Base-by-base conservation (phyloP, 2,797 vertebrate species). In the Alca torda region DNA sequence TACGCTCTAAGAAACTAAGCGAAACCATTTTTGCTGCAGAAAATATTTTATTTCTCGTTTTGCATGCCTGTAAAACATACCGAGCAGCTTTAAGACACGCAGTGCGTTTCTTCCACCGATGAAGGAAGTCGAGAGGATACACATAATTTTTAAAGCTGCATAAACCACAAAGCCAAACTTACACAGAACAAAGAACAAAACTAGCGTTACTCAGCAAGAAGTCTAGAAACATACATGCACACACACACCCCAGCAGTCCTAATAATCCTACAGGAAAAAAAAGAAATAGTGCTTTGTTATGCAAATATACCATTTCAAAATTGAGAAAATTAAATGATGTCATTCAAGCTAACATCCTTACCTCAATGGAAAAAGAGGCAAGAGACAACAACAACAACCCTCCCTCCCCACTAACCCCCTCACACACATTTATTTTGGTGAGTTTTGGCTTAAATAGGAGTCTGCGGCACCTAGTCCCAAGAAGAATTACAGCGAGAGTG, bases 241-340 rank as follows among this genome's bases (percentile, higher is more conserved):
- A 73, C 84, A 95, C 26, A 89, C 64, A 82, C 28, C 39, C 77
- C 18, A 13, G 41, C 86, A 91, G 75, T 57, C 45, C 74, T 96
- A 93, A 87, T 92, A 73, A 93, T 87, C 75, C 78, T n/a, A 56
- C 67, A 94, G 88, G 43, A 50, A 53, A 69, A 69, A 87, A 87
- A 76, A 92, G 20, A 75, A 77, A 75, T 73, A 28, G n/a, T 87
- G 64, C 92, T 95, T 96, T 96, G 91, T 92, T 92, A 95, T 96
- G 94, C 80, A 96, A 96, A 97, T 94, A 45, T 3, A 53, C 20
- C 24, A 28, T 94, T 95, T 89, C 86, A 87, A 90, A 95, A 89
- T 4, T 46, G 67, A 90, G 74, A 95, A 94, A 95, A 96, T 95
- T 80, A 95, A 93, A 89, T 96, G 67, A 95, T 84, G 94, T 96